phyloP scores from a whole-genome alignment of 2,113 vertebrate genomes.

The Ellobius talpinus region DNA sequence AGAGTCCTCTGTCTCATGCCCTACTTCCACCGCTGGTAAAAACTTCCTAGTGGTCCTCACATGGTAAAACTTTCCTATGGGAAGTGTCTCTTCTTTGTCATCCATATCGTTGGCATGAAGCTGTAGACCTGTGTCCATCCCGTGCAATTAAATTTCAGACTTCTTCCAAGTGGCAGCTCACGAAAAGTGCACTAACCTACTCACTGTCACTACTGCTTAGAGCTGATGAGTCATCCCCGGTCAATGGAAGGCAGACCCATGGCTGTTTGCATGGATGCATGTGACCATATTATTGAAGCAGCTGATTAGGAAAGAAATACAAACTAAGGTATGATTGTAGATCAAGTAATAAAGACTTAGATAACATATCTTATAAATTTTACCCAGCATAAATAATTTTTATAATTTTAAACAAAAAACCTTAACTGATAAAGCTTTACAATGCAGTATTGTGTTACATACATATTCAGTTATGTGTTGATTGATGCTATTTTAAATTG shows the following conservation, averaged over 20 bases:
- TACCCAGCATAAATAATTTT: neutral
- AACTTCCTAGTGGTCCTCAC: neutral
- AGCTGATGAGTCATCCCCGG: neutral
- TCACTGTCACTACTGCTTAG: neutral
- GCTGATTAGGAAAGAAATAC: neutral
- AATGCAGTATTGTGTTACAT: neutral
- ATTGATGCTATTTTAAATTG: neutral
- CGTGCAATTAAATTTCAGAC: neutral
- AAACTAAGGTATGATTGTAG: neutral
- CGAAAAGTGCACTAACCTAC: neutral
- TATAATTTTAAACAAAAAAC: conserved; percentile 56
- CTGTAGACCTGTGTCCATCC: neutral
- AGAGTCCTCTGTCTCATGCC: neutral
- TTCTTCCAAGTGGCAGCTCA: conserved; percentile 1
- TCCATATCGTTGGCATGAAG: neutral
- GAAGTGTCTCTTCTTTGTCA: neutral
- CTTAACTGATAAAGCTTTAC: neutral
- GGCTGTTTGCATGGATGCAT: neutral
- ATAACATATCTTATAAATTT: neutral
- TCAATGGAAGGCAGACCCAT: neutral
- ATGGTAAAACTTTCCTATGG: neutral
- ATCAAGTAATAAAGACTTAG: conserved; percentile 14
- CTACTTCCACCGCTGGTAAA: neutral
- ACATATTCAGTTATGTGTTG: neutral
- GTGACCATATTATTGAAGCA: neutral